Evolutionary conservation across 2,113 vertebrate genomes (phyloP), one percentile per base, ranked within the genome.

Genomic region (Tetrao urogallus): DNA sequence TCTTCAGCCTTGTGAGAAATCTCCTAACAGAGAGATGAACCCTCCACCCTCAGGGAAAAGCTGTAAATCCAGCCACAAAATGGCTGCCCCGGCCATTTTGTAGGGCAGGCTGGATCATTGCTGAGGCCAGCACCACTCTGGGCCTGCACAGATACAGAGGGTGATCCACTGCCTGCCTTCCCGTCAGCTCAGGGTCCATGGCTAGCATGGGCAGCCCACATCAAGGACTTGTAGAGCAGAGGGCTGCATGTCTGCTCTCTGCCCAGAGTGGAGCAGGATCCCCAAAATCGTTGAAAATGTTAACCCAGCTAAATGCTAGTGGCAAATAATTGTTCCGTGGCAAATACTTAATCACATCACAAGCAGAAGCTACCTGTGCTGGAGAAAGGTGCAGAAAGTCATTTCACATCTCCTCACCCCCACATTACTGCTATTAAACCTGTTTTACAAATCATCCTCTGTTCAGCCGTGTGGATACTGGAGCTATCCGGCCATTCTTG

Each of bases 91-190:
- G 0, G 50, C 87, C 92, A 92, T 94, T 86, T 95, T 63, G 16
- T 3, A 2, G 4, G 5, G 45, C 0, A 0, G 17, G 38, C 43
- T 60, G 18, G 6, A 24, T 65, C 69, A 63, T 24, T 11, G 0
- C 28, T 8, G 58, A 45, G 40, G 43, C 15, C 47, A 0, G 1
- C 0, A 6, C 45, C 2, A 0, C 4, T 20, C 19, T 40, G 52
- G 1, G 21, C 0, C 3, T 3, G 7, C 2, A 3, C 0, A 0
- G 65, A 22, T 8, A 19, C 1, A 3, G 47, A 50, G 19, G 12
- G 43, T 1, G 8, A 66, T 42, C 17, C 15, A 15, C 42, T 57
- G 52, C n/a, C 7, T 1, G 8, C 36, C 52, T 70, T 32, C 77
- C 50, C 57, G 58, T n/a, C 32, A 32, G 18, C 56, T 58, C 67